Evolutionary conservation across 2,797 vertebrate species (phyloP).

Genomic region (Chaetophractus vellerosus): DNA sequence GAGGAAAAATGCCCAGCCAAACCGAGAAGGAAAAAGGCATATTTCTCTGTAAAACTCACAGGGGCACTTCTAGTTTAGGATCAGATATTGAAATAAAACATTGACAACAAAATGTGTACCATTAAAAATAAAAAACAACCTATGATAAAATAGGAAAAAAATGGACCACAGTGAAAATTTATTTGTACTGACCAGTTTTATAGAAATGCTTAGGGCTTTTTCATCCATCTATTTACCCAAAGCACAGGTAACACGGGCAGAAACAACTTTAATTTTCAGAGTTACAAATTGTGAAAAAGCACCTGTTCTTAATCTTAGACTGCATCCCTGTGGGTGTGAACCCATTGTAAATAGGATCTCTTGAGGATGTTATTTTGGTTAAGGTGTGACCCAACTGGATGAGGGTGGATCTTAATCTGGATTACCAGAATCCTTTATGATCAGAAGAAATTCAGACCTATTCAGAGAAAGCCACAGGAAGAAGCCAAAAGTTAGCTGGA

Average conservation of each 20-base stretch:
- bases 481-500: too few species aligned
- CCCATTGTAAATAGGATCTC: too few species aligned
- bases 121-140: constrained; percentile 70
- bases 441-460: too few species aligned
- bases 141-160: constrained; percentile 84
- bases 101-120: constrained; percentile 70
- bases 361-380: too few species aligned
- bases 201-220: constrained; percentile 79
- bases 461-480: too few species aligned
- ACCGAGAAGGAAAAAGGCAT: background rate
- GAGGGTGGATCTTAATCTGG: too few species aligned
- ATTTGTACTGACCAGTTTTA: constrained; percentile 82
- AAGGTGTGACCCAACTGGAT: too few species aligned
- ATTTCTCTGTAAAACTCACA: constrained; percentile 64
- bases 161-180: constrained; percentile 83
- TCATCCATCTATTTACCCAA: constrained; percentile 44
- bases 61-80: constrained; percentile 64
- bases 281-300: background rate
- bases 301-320: too few species aligned
- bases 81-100: constrained; percentile 79
- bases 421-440: too few species aligned
- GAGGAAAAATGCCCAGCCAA: background rate
- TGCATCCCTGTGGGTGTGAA: too few species aligned
- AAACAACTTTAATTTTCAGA: constrained; percentile 39
- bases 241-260: background rate